Evolutionary conservation across 2,797 vertebrate species (phyloP).

Genomic region (Leontocebus nigricollis): DNA sequence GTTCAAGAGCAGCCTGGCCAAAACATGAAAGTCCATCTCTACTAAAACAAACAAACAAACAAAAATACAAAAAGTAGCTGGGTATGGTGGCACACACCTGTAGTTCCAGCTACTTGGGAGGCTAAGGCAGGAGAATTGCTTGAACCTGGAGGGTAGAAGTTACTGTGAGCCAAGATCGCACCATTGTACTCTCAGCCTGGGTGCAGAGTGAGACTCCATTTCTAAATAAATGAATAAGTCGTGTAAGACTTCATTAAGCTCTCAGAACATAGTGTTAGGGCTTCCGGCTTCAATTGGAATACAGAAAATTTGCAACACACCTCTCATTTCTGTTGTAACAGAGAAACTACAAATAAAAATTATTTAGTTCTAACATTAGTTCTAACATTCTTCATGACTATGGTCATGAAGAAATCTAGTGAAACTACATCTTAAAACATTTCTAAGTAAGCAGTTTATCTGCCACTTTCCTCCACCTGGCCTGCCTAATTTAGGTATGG

Average conservation of each 20-base stretch:
- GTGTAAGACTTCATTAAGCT: background rate
- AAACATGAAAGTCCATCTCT: background rate
- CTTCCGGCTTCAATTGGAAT: too few species aligned
- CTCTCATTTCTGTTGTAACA: background rate
- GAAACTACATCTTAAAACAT: background rate
- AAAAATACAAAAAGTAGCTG: background rate
- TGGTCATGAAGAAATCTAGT: background rate
- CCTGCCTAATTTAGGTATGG: background rate
- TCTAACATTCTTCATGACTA: background rate
- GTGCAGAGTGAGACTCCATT: too few species aligned
- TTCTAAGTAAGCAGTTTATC: background rate
- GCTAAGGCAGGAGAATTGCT: background rate
- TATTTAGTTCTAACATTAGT: background rate
- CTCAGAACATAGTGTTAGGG: background rate
- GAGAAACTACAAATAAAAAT: background rate
- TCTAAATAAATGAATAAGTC: background rate
- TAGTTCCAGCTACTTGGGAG: background rate
- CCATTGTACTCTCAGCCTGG: background rate
- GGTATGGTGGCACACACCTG: background rate
- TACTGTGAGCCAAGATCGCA: background rate
- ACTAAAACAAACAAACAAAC: too few species aligned
- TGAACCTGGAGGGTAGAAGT: background rate
- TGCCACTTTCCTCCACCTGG: background rate
- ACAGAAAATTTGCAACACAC: background rate
- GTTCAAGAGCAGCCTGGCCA: background rate